Conservation (phyloP, 2,113 vertebrate genomes). For the Halichoeres trimaculatus region DNA sequence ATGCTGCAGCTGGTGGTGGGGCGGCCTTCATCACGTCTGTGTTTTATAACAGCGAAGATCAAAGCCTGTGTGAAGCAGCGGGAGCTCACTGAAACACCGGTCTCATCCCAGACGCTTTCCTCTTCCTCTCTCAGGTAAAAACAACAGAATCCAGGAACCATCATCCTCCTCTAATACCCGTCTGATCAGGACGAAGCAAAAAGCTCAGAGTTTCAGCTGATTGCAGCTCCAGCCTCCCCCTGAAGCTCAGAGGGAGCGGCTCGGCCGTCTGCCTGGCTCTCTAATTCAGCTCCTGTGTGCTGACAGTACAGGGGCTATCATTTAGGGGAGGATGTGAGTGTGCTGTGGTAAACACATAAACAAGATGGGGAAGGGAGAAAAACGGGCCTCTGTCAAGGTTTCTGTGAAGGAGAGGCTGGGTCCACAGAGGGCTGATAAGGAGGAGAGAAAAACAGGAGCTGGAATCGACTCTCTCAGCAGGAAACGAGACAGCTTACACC, state of each 20-base stretch:
- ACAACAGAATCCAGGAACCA: constrained; percentile 36
- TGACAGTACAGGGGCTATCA: constrained; percentile 69
- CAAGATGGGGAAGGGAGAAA: constrained; percentile 58
- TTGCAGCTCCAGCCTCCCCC: constrained; percentile 29
- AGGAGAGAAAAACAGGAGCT: constrained; percentile 60
- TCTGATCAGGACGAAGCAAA: constrained; percentile 63
- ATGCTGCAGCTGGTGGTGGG: constrained; percentile 21
- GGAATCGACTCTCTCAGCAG: constrained; percentile 64
- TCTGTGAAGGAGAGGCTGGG: constrained; percentile 63
- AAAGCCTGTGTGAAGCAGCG: constrained; percentile 34
- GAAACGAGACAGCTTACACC: constrained; percentile 66
- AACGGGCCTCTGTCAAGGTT: constrained; percentile 68
- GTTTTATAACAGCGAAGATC: constrained; percentile 8
- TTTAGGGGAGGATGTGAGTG: constrained; percentile 64
- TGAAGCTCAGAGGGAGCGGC: constrained; percentile 26
- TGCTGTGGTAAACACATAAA: constrained; percentile 74
- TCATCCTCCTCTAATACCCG: constrained; percentile 46
- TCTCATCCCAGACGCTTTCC: constrained; percentile 52
- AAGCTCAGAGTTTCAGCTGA: constrained; percentile 60
- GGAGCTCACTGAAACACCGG: constrained; percentile 49
- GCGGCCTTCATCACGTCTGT: constrained; percentile 15
- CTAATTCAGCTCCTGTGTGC: constrained; percentile 73
- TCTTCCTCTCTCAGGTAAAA: constrained; percentile 52
- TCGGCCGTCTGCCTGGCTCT: constrained; percentile 35
- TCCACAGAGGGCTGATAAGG: constrained; percentile 63